Conservation (phyloP, 2,797 vertebrate genomes). For the Toxotes lorentzi region DNA sequence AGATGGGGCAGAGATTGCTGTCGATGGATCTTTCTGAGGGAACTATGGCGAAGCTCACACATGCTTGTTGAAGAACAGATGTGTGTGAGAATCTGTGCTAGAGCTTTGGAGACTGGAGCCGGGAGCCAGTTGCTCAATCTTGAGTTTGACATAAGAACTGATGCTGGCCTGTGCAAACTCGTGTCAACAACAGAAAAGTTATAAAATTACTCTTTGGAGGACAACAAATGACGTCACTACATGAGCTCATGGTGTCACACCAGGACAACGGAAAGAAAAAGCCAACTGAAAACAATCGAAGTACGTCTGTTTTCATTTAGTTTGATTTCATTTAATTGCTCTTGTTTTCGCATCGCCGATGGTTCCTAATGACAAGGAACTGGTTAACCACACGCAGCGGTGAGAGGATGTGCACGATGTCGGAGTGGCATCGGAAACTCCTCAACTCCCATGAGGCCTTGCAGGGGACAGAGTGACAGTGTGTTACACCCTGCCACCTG, state of each 20-base stretch:
- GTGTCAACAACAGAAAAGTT: slow-evolving; percentile 19
- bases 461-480: slow-evolving; percentile 48
- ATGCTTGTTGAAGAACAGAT: slow-evolving; percentile 8
- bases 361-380: slow-evolving; percentile 43
- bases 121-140: slow-evolving; percentile 15
- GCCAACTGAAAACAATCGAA: slow-evolving; percentile 77
- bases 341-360: slow-evolving; percentile 36
- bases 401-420: slow-evolving; percentile 8
- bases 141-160: slow-evolving; percentile 28
- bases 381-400: slow-evolving; percentile 24
- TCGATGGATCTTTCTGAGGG: slow-evolving; percentile 16
- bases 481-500: slow-evolving; percentile 46
- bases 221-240: slow-evolving; percentile 43
- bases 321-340: slow-evolving; percentile 57
- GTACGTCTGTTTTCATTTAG: slow-evolving; percentile 59
- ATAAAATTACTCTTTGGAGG: slow-evolving; percentile 22
- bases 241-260: slow-evolving; percentile 50
- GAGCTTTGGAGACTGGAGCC: slow-evolving; percentile 28
- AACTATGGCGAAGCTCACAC: slow-evolving; percentile 32
- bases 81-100: slow-evolving; percentile 20
- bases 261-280: slow-evolving; percentile 73
- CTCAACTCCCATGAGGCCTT: slow-evolving; percentile 72
- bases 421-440: slow-evolving; percentile 17
- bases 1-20: slow-evolving; percentile 12
- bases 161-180: slow-evolving; percentile 41